Conservation (phyloP, 92 coral and sea anemone species). For the Palythoa grandiflora region DNA sequence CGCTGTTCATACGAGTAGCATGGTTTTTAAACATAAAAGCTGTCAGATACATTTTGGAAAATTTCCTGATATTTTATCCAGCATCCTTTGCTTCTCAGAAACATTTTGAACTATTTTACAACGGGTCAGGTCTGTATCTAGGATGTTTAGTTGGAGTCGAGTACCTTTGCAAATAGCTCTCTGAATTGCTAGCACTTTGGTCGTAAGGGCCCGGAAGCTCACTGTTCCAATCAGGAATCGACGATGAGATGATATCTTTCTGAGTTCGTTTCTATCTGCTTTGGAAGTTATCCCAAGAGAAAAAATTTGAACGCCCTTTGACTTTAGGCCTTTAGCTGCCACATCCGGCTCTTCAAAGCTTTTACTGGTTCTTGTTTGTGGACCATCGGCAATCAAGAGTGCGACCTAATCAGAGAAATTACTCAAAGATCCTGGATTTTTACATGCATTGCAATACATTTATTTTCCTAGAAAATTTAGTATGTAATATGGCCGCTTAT, state of each 20-base stretch:
- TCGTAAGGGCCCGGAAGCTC: neutral
- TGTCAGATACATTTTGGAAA: no score
- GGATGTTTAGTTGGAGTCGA: neutral
- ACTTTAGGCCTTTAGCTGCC: conserved; percentile 40
- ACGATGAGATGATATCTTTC: conserved; percentile 18
- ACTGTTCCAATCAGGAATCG: neutral
- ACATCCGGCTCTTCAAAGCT: conserved; percentile 31
- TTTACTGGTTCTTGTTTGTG: conserved; percentile 17
- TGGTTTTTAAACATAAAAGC: no score
- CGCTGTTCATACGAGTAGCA: no score
- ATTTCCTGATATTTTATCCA: no score
- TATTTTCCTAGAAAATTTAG: no score
- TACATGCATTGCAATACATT: no score
- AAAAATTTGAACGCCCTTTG: conserved; percentile 36
- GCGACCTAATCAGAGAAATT: neutral
- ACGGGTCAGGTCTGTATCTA: no score
- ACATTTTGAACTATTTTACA: no score
- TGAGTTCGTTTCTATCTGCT: conserved; percentile 15
- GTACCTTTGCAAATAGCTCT: conserved; percentile 45
- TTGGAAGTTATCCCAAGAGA: conserved; percentile 6
- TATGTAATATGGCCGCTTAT: no score
- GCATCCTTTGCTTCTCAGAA: no score
- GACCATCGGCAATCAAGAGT: conserved; percentile 17
- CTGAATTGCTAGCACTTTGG: neutral
- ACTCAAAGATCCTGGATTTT: no score